A percentile compares a stretch with the other conserved stretches of the same genome.
These are phyloP conservation scores for Synergus laeviventris DNA, from an alignment of 2,888 invertebrate genomes.

Conservation along the genomic window DNA sequence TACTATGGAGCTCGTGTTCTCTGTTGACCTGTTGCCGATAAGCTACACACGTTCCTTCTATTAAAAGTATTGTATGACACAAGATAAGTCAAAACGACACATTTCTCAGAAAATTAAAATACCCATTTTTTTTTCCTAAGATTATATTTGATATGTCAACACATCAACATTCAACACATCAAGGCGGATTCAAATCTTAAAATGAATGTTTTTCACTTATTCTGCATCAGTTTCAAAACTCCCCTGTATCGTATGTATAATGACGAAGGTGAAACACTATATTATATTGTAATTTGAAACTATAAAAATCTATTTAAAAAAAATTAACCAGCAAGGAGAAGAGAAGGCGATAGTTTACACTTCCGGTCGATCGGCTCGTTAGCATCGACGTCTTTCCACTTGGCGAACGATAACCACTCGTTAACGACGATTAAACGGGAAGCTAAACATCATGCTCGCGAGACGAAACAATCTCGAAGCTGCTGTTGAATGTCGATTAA, in stretches of 20 bases:
- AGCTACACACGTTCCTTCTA: no score
- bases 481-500: constrained; percentile 54
- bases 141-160: no score
- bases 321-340: not conserved
- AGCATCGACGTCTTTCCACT: constrained; percentile 69
- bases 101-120: no score
- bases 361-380: constrained; percentile 69
- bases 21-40: no score
- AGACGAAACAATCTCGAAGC: constrained; percentile 72
- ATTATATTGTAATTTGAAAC: not conserved
- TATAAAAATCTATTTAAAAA: not conserved
- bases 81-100: no score
- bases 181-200: no score
- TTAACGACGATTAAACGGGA: constrained; percentile 72
- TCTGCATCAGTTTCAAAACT: not conserved
- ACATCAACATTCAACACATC: no score
- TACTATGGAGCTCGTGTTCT: no score
- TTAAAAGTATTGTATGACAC: no score
- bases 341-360: constrained; percentile 44
- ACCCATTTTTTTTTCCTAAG: no score
- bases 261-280: not conserved
- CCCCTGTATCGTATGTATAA: not conserved
- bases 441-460: constrained; percentile 69
- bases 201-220: no score
- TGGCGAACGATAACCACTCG: constrained; percentile 71